Conservation (phyloP, 2,797 vertebrate genomes). For the Gambelia wislizenii region DNA sequence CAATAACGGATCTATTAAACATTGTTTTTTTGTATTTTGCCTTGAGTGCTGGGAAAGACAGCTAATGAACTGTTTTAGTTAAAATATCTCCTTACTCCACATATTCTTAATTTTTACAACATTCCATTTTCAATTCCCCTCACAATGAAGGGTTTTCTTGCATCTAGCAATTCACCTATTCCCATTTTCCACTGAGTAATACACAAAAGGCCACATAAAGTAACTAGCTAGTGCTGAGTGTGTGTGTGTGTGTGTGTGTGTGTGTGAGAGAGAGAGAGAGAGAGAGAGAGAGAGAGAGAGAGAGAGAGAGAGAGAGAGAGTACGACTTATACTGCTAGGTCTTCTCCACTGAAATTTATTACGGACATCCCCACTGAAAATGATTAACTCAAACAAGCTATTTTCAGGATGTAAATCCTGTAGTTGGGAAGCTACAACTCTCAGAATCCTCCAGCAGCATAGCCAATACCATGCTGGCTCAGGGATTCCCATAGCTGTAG, state of each 20-base stretch:
- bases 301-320: too few relatives aligned
- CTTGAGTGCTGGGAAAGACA: background rate
- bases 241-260: too few relatives aligned
- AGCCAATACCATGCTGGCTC: too few relatives aligned
- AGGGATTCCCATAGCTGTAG: background rate
- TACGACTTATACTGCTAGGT: too few relatives aligned
- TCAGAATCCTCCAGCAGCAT: too few relatives aligned
- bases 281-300: too few relatives aligned
- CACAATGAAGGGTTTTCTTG: background rate
- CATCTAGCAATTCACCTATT: background rate
- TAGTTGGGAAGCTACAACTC: too few relatives aligned
- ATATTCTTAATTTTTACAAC: background rate
- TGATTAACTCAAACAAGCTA: background rate
- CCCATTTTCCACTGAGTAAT: background rate
- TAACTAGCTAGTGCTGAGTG: too few relatives aligned
- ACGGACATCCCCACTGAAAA: background rate
- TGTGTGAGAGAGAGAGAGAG: too few relatives aligned
- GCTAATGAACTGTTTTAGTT: background rate
- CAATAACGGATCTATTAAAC: background rate
- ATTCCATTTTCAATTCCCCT: background rate
- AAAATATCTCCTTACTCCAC: background rate
- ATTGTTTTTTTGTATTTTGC: background rate
- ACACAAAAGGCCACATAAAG: background rate
- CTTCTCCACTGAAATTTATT: background rate
- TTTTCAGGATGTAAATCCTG: background rate